Evolutionary conservation across 2,797 vertebrate genomes (phyloP), one percentile per base, ranked within the genome.

Genomic region (Gymnopithys bicolor): DNA sequence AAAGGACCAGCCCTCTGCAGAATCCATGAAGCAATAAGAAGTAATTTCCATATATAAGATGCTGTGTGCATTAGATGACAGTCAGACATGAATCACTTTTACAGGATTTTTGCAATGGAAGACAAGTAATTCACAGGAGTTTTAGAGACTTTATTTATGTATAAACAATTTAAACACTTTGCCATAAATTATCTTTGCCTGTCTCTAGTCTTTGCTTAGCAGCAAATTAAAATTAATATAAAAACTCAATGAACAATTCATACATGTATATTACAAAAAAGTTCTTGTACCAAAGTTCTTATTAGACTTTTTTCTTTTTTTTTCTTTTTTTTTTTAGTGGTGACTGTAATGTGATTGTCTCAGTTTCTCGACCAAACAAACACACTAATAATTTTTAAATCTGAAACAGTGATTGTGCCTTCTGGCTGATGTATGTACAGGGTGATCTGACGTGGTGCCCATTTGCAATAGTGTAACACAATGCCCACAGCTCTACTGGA

Each of bases 121-220:
- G 98, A 98, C 98, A 98, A 98, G 97, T 98, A 90, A 85, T 99
- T 99, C 99, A 99, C 99, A 99, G 99, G 98, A 97, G 97, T 99
- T 99, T 99, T 99, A 99, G 99, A 99, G 99, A 99, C 99, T 99
- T 99, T 99, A 99, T 99, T 98, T 99, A 99, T 99, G 99, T 99
- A 99, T 99, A 99, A 99, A 99, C 99, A 98, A 98, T 99, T 99
- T 98, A 99, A 99, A 99, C 99, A 99, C 99, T 99, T 99, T 99
- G 99, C 98, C 99, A 99, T 99, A 99, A 99, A 99, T 99, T 99
- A 99, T 98, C 98, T 98, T 99, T 99, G 98, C 99, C 98, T 99
- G 99, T 99, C 99, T 99, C 99, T 99, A 99, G 98, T 99, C 98
- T 99, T 99, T 99, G 99, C 99, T 98, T 98, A 98, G 98, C 98